These are phyloP conservation scores for Drosophila kambysellisi DNA, from an alignment of 2,888 invertebrate species.

Conservation along the genomic window DNA sequence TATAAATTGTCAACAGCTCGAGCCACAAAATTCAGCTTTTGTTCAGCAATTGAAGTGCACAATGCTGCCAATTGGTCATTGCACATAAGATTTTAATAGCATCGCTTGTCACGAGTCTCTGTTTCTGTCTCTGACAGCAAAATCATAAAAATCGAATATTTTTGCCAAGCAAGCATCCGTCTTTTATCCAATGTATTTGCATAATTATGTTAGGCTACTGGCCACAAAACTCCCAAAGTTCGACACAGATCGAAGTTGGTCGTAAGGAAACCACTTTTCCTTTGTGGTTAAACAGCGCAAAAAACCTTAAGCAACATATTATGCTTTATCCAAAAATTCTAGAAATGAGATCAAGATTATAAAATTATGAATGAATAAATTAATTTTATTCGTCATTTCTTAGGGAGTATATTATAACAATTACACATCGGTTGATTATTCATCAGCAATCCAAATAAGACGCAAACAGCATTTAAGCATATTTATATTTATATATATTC, in stretches of 20 bases:
- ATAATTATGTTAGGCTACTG: slow-evolving; percentile 2
- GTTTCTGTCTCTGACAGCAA: slow-evolving; percentile 44
- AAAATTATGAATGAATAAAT: background rate
- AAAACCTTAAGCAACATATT: background rate
- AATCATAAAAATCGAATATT: slow-evolving; percentile 14
- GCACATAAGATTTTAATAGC: slow-evolving; percentile 39
- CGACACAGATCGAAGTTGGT: background rate
- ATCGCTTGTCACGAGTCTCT: slow-evolving; percentile 42
- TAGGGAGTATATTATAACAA: background rate
- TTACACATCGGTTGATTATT: background rate
- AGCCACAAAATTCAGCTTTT: slow-evolving; percentile 34
- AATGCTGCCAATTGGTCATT: slow-evolving; percentile 38
- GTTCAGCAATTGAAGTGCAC: slow-evolving; percentile 46
- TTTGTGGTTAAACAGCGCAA: background rate
- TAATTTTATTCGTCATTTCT: background rate
- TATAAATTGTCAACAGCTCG: slow-evolving; percentile 32
- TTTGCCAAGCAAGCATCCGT: background rate
- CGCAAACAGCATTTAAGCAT: background rate
- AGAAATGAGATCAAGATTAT: background rate
- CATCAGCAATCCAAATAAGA: background rate
- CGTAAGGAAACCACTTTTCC: background rate
- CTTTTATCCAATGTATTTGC: background rate
- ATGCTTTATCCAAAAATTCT: too few relatives aligned
- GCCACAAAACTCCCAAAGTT: background rate
- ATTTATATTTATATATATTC: background rate